These are phyloP conservation scores for Epistrophe eligans DNA, from an alignment of 2,888 invertebrate species.

Conservation along the genomic window DNA sequence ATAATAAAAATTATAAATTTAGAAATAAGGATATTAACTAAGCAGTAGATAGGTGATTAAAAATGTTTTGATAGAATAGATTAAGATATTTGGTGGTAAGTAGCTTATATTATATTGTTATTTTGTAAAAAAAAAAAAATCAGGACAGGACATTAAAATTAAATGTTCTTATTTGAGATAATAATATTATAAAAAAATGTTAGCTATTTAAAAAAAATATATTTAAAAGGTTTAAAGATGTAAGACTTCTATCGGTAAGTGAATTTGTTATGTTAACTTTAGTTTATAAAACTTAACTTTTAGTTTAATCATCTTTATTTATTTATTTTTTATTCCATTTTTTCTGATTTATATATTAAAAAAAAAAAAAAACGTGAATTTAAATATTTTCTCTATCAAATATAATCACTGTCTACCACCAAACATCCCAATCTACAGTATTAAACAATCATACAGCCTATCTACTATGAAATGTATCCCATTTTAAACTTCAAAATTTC, in stretches of 20 bases:
- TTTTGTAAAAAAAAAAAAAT: neutral
- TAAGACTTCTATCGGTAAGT: slow-evolving; percentile 19
- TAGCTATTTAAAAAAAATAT: neutral
- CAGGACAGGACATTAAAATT: slow-evolving; percentile 5
- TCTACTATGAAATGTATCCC: slow-evolving; percentile 34
- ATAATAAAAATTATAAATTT: slow-evolving; percentile 1
- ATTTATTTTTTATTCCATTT: neutral
- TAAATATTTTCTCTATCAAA: slow-evolving; percentile 22
- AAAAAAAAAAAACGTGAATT: slow-evolving; percentile 3
- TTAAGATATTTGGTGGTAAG: slow-evolving; percentile 47
- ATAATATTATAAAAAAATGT: neutral
- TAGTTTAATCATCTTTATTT: neutral
- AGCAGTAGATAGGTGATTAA: slow-evolving; percentile 35
- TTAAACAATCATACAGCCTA: slow-evolving; percentile 39
- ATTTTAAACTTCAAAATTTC: slow-evolving; percentile 19
- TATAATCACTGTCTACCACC: slow-evolving; percentile 41
- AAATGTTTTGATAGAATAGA: slow-evolving; percentile 33
- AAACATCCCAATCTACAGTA: slow-evolving; percentile 44
- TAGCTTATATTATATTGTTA: slow-evolving; percentile 28
- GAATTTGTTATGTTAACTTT: neutral
- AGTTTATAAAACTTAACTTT: neutral
- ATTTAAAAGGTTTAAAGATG: neutral
- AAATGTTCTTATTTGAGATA: neutral
- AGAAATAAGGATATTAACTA: slow-evolving; percentile 30
- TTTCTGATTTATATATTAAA: neutral